Evolutionary conservation across 2,888 invertebrate genomes (phyloP), one percentile per base, ranked within the genome.

Genomic region (Drosophila nr. fundita): DNA sequence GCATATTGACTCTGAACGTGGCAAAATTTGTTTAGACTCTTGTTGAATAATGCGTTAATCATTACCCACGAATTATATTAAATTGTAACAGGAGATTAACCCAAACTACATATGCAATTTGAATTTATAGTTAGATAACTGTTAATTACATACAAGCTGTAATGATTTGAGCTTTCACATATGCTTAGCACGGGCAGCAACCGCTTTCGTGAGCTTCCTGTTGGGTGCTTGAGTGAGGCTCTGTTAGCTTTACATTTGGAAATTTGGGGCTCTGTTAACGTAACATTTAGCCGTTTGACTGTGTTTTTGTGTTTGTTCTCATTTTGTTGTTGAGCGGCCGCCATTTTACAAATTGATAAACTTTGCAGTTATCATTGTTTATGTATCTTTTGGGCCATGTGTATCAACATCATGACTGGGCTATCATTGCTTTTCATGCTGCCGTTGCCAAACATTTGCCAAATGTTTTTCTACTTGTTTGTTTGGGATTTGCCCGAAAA

Each of bases 311-410:
- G 34, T 29, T 32, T 52, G 27, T 27, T 59, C 30, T 58, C 45
- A 13, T 29, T 58, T 67, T 53, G 58, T 42, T 61, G 53, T 30
- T 29, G 53, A 54, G 68, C 67, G 67, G 70, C 76, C 69, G 83
- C 73, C 81, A 89, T 89, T 87, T 87, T 85, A 82, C 77, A 87
- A 89, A 87, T 87, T 87, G 89, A 89, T 85, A 87, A 89, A 89
- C 81, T 87, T 83, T 82, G 68, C 73, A 84, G 89, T 87, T 89
- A 89, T 86, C 86, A 80, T 82, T 89, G 89, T 75, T 82, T 89
- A 82, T 87, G 89, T 83, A 83, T 80, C 88, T 83, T 81, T 81
- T 67, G 58, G 63, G 54, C 66, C 71, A 67, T 66, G 71, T 72
- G 67, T 65, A 76, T 73, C 66, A 70, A 72, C 69, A 76, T 79